Percentiles rank a stretch among this genome's conserved stretches.
Conservation (phyloP, 1,140 invertebrate genomes). For the Laupala kohalensis region DNA sequence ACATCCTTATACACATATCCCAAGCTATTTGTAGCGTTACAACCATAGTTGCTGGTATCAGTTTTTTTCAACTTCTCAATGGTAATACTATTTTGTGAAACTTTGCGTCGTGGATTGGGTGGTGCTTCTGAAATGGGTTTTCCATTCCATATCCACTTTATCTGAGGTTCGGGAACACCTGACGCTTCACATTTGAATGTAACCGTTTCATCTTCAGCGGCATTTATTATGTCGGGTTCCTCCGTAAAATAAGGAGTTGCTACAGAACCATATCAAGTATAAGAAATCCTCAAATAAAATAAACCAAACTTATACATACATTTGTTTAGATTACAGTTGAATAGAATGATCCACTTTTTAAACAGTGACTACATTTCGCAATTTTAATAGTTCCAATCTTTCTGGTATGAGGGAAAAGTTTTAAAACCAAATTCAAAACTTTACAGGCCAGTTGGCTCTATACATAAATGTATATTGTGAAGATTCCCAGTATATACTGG, state of each 20-base stretch:
- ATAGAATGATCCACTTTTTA: too few relatives aligned
- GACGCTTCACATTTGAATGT: slow-evolving; percentile 76
- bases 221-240: slow-evolving; percentile 78
- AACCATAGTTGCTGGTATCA: slow-evolving; percentile 96
- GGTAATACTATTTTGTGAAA: slow-evolving; percentile 54
- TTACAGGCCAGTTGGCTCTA: too few relatives aligned
- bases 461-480: too few relatives aligned
- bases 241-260: slow-evolving; percentile 81
- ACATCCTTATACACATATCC: slow-evolving; percentile 98
- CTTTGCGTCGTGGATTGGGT: slow-evolving; percentile 51
- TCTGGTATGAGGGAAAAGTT: too few relatives aligned
- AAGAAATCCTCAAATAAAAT: background rate
- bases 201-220: slow-evolving; percentile 81
- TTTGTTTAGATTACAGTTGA: background rate
- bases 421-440: too few relatives aligned
- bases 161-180: slow-evolving; percentile 77
- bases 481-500: too few relatives aligned
- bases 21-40: slow-evolving; percentile 95
- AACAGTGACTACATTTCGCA: too few relatives aligned
- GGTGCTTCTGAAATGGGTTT: slow-evolving; percentile 66
- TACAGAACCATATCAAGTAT: too few relatives aligned
- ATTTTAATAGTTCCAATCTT: too few relatives aligned
- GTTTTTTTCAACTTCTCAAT: slow-evolving; percentile 71
- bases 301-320: background rate
- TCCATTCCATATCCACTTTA: slow-evolving; percentile 96